These are phyloP conservation scores for Menura novaehollandiae DNA, from an alignment of 2,113 vertebrate species.

Conservation along the genomic window DNA sequence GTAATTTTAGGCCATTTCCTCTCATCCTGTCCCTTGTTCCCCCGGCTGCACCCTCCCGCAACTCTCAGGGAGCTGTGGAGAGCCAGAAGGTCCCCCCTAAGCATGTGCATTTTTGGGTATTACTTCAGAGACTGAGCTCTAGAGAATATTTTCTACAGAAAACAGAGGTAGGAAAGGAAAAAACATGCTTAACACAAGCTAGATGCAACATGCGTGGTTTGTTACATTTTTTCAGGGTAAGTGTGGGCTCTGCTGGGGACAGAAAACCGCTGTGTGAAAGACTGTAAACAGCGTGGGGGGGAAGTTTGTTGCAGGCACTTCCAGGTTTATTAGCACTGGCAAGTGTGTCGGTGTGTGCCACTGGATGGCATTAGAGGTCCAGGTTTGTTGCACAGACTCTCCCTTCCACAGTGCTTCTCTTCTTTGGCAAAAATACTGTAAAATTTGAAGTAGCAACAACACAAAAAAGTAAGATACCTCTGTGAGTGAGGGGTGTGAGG, in stretches of 20 bases:
- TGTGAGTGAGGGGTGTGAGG: neutral
- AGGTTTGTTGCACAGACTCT: neutral
- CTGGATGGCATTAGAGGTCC: neutral
- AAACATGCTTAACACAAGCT: neutral
- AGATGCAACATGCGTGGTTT: neutral
- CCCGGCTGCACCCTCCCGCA: neutral
- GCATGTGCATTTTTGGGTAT: neutral
- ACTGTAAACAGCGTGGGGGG: accelerated
- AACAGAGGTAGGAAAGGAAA: neutral
- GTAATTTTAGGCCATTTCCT: neutral
- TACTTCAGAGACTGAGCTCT: neutral
- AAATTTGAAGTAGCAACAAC: accelerated
- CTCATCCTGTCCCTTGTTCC: neutral
- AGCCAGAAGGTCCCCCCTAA: no score
- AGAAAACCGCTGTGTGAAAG: accelerated
- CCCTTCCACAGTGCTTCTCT: neutral
- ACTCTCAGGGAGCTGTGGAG: neutral
- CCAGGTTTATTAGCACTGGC: neutral
- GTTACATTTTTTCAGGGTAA: neutral
- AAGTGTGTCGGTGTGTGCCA: neutral
- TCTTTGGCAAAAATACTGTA: neutral
- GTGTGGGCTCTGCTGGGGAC: neutral
- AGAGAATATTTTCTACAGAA: neutral
- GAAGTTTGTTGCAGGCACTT: neutral
- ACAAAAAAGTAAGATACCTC: no score